Conservation (phyloP, 2,888 invertebrate species). For the Agrotis puta region DNA sequence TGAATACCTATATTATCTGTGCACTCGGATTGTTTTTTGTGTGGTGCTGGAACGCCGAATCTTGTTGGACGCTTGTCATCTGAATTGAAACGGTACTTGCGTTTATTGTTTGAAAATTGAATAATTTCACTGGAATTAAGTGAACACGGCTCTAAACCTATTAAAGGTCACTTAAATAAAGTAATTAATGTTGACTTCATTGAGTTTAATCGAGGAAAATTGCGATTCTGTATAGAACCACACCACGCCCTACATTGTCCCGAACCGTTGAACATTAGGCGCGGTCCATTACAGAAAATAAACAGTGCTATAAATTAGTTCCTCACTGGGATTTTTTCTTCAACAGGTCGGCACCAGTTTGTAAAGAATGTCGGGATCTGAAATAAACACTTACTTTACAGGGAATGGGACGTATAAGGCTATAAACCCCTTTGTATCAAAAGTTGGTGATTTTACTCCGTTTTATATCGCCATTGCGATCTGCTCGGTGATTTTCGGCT, state of each 20-base stretch:
- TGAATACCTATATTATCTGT: too few relatives aligned
- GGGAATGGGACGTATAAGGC: constrained; percentile 84
- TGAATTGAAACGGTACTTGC: constrained; percentile 22
- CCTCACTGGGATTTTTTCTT: constrained; percentile 80
- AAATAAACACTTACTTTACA: constrained; percentile 85
- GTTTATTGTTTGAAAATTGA: constrained; percentile 1
- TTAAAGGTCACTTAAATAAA: neutral
- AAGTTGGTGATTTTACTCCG: constrained; percentile 94
- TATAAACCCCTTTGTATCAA: constrained; percentile 79
- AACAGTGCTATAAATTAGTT: constrained; percentile 37
- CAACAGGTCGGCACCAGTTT: constrained; percentile 77
- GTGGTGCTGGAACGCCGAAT: too few relatives aligned
- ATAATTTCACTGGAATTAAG: constrained; percentile 22
- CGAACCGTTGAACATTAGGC: constrained; percentile 35
- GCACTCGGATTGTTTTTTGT: too few relatives aligned
- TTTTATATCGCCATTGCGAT: constrained; percentile 96
- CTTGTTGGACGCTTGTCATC: constrained; percentile 26
- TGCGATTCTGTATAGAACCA: neutral
- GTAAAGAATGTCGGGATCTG: constrained; percentile 84
- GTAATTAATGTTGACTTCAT: neutral
- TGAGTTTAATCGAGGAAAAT: neutral
- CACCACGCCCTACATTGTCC: constrained; percentile 55
- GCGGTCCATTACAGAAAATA: constrained; percentile 29
- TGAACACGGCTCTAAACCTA: neutral
- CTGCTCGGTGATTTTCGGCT: constrained; percentile 93